These are phyloP conservation scores for Ailurus styani DNA, from an alignment of 2,113 vertebrate genomes.

Conservation along the genomic window DNA sequence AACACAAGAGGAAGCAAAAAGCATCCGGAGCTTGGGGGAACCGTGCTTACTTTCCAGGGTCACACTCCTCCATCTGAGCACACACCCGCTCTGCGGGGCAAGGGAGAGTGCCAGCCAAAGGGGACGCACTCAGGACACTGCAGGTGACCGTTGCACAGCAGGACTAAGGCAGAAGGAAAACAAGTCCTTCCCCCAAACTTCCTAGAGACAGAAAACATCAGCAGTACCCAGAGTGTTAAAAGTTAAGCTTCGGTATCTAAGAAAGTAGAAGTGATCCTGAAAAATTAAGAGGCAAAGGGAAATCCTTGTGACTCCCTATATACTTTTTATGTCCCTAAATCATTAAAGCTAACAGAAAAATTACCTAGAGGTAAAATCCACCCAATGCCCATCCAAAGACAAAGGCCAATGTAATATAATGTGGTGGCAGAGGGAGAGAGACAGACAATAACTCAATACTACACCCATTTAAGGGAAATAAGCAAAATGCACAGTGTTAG, in stretches of 20 bases:
- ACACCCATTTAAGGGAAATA: background rate
- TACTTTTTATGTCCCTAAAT: background rate
- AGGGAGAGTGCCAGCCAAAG: background rate
- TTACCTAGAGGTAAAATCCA: background rate
- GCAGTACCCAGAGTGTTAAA: background rate
- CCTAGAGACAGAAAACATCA: background rate
- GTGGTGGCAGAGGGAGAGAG: background rate
- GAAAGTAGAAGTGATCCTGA: background rate
- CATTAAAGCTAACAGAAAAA: background rate
- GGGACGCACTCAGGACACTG: accelerated
- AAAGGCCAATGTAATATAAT: background rate
- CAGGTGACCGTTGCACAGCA: accelerated
- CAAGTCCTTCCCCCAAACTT: background rate
- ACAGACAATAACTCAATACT: background rate
- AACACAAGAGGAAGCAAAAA: constrained; percentile 37
- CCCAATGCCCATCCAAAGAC: background rate
- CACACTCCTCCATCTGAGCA: background rate
- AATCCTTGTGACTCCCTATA: background rate
- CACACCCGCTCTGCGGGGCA: too few species aligned
- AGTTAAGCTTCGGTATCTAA: background rate
- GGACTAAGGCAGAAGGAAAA: background rate
- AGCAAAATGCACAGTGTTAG: background rate
- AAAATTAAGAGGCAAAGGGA: background rate
- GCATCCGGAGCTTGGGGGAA: background rate
- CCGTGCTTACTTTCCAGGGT: accelerated